These are phyloP conservation scores for Oncorhynchus nerka DNA, from an alignment of 2,113 vertebrate genomes.

Conservation along the genomic window DNA sequence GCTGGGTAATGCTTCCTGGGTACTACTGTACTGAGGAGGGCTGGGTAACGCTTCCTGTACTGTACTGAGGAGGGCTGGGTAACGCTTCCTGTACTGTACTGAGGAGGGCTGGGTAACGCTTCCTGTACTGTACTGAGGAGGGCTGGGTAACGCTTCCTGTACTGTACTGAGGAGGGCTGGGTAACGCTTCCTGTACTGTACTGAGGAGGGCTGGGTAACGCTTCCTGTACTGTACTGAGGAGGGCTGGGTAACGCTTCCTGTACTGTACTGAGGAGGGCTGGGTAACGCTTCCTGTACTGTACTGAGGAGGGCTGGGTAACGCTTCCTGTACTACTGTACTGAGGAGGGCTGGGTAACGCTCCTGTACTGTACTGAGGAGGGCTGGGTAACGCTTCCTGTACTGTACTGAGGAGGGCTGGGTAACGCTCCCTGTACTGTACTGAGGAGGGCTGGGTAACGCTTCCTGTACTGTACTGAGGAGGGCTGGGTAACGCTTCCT, in stretches of 20 bases:
- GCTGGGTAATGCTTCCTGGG: neutral
- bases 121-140: neutral
- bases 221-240: neutral
- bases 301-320: no score
- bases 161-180: neutral
- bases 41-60: neutral
- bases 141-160: neutral
- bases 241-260: neutral
- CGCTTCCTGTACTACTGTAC: neutral
- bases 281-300: neutral
- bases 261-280: neutral
- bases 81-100: neutral
- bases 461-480: neutral
- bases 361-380: neutral
- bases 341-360: neutral
- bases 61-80: neutral
- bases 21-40: neutral
- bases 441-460: neutral
- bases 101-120: no score
- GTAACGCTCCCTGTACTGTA: neutral
- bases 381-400: neutral
- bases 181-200: neutral
- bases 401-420: neutral
- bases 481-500: neutral
- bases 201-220: no score